phyloP scores from a whole-genome alignment of 2,797 vertebrate species.

The Monodelphis domestica region DNA sequence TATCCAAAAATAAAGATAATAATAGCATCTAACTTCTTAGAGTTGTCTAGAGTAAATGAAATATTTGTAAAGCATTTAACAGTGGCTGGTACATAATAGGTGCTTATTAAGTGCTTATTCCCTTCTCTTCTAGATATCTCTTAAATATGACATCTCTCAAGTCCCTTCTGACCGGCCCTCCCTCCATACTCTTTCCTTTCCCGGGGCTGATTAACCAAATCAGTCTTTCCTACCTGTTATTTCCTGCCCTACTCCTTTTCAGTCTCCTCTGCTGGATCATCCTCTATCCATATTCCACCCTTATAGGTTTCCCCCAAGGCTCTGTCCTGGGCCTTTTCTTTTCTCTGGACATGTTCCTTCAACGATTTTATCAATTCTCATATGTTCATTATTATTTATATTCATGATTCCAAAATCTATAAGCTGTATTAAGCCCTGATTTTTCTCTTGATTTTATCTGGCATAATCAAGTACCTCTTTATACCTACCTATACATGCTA shows the following conservation, averaged over 20 bases:
- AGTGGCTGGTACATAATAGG: neutral
- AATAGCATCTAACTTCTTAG: neutral
- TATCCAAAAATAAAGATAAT: neutral
- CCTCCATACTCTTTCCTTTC: neutral
- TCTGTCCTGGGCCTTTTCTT: neutral
- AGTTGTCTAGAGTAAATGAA: neutral
- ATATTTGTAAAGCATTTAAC: neutral
- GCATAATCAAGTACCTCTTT: neutral
- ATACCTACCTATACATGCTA: neutral
- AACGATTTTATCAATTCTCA: neutral
- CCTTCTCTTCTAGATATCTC: neutral
- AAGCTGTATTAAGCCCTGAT: neutral
- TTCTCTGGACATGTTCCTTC: neutral
- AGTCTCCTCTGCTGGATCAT: neutral
- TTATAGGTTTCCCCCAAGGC: neutral
- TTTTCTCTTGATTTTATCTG: neutral
- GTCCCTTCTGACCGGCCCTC: neutral
- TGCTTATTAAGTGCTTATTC: neutral
- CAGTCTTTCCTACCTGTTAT: neutral
- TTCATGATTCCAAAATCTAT: neutral
- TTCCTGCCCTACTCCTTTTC: neutral
- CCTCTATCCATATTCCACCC: neutral
- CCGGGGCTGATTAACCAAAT: neutral
- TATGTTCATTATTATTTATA: neutral
- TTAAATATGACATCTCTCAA: neutral